These are phyloP conservation scores for Bombus ignitus DNA, from an alignment of 1,140 invertebrate genomes.

Conservation along the genomic window DNA sequence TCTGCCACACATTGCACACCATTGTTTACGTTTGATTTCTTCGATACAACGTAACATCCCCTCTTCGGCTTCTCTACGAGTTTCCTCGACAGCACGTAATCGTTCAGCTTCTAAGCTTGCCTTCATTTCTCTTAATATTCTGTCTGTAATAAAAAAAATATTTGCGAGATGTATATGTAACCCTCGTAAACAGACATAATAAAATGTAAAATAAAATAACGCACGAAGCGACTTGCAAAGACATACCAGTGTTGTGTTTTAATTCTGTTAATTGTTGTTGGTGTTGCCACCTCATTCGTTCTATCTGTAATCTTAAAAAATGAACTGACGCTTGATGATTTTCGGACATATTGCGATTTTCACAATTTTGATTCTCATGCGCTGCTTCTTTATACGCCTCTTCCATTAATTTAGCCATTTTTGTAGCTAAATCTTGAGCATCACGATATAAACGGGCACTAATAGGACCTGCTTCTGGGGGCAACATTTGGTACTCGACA, in stretches of 20 bases:
- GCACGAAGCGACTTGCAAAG: neutral
- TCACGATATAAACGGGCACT: slow-evolving; percentile 77
- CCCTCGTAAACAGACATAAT: neutral
- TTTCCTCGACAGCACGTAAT: slow-evolving; percentile 84
- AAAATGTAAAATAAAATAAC: slow-evolving; percentile 27
- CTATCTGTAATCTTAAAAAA: slow-evolving; percentile 85
- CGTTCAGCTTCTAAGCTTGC: slow-evolving; percentile 87
- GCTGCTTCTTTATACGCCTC: slow-evolving; percentile 77
- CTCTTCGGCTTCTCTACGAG: slow-evolving; percentile 84
- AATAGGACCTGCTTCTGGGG: slow-evolving; percentile 82
- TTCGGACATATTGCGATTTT: slow-evolving; percentile 61
- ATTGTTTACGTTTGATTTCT: slow-evolving; percentile 92
- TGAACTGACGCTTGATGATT: slow-evolving; percentile 84
- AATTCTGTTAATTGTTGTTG: slow-evolving; percentile 86
- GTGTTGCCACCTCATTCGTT: slow-evolving; percentile 86
- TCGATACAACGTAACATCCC: slow-evolving; percentile 87
- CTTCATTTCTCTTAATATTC: slow-evolving; percentile 86
- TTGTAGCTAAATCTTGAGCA: slow-evolving; percentile 74
- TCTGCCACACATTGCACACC: slow-evolving; percentile 93
- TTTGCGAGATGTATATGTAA: neutral
- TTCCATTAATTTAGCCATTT: slow-evolving; percentile 78
- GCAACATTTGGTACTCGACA: slow-evolving; percentile 69
- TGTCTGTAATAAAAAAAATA: slow-evolving; percentile 70
- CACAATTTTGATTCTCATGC: slow-evolving; percentile 65
- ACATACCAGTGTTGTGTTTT: slow-evolving; percentile 84